Conservation (phyloP, 2,888 invertebrate species). For the Caenorhabditis wallacei region DNA sequence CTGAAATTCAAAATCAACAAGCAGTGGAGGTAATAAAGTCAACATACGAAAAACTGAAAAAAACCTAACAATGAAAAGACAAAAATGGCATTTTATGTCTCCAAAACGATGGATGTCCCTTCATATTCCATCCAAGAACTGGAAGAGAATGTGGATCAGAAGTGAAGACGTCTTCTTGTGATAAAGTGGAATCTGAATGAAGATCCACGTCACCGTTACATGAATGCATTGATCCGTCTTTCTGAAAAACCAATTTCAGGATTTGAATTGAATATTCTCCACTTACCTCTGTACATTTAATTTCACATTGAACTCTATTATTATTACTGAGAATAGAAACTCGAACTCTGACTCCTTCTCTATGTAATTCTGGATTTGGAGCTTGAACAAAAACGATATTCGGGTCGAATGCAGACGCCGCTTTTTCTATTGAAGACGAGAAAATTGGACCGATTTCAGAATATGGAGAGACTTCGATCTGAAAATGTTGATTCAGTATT, state of each 20-base stretch:
- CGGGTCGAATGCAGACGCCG: constrained; percentile 80
- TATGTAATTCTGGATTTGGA: constrained; percentile 68
- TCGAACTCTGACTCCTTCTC: constrained; percentile 64
- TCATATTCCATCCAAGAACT: constrained; percentile 82
- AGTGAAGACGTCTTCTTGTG: constrained; percentile 77
- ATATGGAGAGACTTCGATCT: constrained; percentile 77
- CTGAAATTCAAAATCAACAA: constrained; percentile 44
- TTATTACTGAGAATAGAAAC: constrained; percentile 66
- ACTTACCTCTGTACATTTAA: constrained; percentile 68
- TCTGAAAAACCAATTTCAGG: constrained; percentile 70
- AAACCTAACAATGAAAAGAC: constrained; percentile 75
- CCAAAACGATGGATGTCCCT: constrained; percentile 80
- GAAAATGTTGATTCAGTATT: constrained; percentile 33
- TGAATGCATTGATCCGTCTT: constrained; percentile 71
- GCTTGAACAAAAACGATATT: constrained; percentile 79
- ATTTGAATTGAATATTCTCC: constrained; percentile 6
- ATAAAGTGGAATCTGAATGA: constrained; percentile 73
- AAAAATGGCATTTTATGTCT: constrained; percentile 80
- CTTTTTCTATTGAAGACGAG: constrained; percentile 77
- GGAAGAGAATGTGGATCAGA: constrained; percentile 71
- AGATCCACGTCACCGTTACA: constrained; percentile 73
- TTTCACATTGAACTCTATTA: constrained; percentile 52
- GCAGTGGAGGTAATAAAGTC: constrained; percentile 15
- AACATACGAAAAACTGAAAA: background rate
- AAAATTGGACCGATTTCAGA: constrained; percentile 73